phyloP scores from a whole-genome alignment of 2,113 vertebrate genomes.

The Rhabdornis inornatus region DNA sequence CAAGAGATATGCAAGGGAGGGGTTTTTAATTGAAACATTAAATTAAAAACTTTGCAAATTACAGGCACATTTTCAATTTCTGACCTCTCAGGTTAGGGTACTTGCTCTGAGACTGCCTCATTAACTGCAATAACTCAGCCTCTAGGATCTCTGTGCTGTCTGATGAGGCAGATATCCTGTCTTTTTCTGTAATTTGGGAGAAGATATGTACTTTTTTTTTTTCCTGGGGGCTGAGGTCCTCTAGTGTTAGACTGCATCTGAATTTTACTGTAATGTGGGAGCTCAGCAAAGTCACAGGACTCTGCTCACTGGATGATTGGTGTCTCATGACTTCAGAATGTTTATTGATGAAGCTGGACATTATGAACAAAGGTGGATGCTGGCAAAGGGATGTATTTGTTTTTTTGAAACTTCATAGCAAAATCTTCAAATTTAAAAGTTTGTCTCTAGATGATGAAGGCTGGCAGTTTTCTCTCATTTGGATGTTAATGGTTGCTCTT shows the following conservation, averaged over 20 bases:
- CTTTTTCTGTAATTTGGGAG: slow-evolving; percentile 38
- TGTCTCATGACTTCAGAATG: neutral
- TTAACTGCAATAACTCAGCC: slow-evolving; percentile 58
- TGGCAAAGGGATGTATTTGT: neutral
- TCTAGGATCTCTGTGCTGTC: slow-evolving; percentile 16
- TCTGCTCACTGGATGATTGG: neutral
- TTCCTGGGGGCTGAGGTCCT: slow-evolving; percentile 10
- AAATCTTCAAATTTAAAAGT: slow-evolving; percentile 20
- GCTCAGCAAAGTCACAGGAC: neutral
- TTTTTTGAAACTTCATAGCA: neutral
- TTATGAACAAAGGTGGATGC: neutral
- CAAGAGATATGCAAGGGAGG: neutral
- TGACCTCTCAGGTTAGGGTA: slow-evolving; percentile 47
- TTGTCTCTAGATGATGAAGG: neutral
- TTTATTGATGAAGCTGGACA: neutral
- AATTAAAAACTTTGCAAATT: slow-evolving; percentile 14
- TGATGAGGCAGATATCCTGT: slow-evolving; percentile 16
- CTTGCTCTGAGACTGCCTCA: slow-evolving; percentile 27
- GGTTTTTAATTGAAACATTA: slow-evolving; percentile 57
- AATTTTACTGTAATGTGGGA: slow-evolving; percentile 2
- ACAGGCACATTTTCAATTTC: slow-evolving; percentile 9
- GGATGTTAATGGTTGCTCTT: neutral
- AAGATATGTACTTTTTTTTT: neutral
- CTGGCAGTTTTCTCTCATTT: slow-evolving; percentile 17
- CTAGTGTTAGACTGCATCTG: neutral